A percentile compares a stretch with the other conserved stretches of the same genome.
Conservation (phyloP, 2,797 vertebrate species). For the Bucorvus abyssinicus region DNA sequence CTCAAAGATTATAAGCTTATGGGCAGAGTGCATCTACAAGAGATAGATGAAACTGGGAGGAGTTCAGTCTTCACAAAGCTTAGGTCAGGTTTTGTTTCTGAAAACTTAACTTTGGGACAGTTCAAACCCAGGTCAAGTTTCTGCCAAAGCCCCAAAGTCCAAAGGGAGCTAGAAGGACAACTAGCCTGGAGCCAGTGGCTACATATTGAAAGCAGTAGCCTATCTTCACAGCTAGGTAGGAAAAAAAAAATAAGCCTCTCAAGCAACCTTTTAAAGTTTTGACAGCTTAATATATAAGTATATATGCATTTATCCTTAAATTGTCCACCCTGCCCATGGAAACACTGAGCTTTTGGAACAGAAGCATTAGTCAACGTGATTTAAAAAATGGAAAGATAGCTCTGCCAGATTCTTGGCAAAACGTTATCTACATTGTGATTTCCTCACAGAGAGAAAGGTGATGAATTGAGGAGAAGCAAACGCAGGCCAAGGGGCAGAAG, state of each 20-base stretch:
- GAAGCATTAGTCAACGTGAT: conserved; percentile 20
- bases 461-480: conserved; percentile 61
- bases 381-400: background rate
- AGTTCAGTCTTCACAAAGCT: background rate
- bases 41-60: background rate
- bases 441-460: conserved; percentile 56
- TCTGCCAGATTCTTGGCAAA: conserved; percentile 62
- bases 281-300: background rate
- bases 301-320: background rate
- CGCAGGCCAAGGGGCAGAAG: conserved; percentile 41
- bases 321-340: conserved; percentile 7
- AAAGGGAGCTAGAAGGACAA: background rate
- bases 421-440: conserved; percentile 54
- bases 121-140: conserved; percentile 2
- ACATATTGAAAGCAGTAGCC: conserved; percentile 24
- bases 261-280: background rate
- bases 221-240: background rate
- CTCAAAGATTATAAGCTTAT: background rate
- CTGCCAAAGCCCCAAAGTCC: background rate
- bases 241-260: background rate
- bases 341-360: conserved; percentile 46
- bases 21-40: background rate
- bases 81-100: background rate
- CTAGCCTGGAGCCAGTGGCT: background rate
- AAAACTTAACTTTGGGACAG: background rate